These are phyloP conservation scores for Onchidella celtica DNA, from an alignment of 2,888 invertebrate genomes.

Conservation along the genomic window DNA sequence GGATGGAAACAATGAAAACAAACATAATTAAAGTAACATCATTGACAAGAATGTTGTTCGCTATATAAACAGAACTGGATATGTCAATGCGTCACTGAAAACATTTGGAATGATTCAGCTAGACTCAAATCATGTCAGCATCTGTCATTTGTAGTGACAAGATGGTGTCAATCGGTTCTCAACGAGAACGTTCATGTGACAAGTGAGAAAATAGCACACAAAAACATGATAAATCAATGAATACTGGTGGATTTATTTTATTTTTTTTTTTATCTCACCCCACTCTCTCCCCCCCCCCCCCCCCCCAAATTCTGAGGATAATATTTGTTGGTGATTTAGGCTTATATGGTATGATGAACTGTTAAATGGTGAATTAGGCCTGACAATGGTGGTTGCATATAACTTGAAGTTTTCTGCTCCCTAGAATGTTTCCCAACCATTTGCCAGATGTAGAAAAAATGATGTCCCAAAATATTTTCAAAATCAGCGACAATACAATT, in stretches of 20 bases:
- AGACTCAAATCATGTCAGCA: constrained; percentile 17
- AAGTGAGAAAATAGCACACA: background rate
- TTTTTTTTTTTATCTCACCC: background rate
- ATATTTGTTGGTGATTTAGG: background rate
- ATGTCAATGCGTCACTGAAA: constrained; percentile 38
- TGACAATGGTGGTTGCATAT: too few relatives aligned
- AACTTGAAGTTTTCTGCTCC: too few relatives aligned
- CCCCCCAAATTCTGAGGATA: background rate
- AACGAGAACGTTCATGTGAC: background rate
- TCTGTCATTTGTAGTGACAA: background rate
- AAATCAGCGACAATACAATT: too few relatives aligned
- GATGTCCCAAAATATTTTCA: too few relatives aligned
- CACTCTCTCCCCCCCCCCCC: too few relatives aligned
- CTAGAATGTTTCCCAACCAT: too few relatives aligned
- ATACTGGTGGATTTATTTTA: constrained; percentile 9
- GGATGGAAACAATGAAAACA: constrained; percentile 15
- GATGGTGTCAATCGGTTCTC: background rate
- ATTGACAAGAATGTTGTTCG: constrained; percentile 27
- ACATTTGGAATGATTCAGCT: constrained; percentile 41
- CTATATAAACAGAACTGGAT: constrained; percentile 33
- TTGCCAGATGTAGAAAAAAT: too few relatives aligned
- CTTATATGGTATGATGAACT: background rate
- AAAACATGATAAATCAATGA: background rate
- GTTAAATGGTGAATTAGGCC: background rate
- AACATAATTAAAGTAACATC: background rate